These are phyloP conservation scores for Sarcoramphus papa DNA, from an alignment of 2,797 vertebrate genomes.

Conservation along the genomic window DNA sequence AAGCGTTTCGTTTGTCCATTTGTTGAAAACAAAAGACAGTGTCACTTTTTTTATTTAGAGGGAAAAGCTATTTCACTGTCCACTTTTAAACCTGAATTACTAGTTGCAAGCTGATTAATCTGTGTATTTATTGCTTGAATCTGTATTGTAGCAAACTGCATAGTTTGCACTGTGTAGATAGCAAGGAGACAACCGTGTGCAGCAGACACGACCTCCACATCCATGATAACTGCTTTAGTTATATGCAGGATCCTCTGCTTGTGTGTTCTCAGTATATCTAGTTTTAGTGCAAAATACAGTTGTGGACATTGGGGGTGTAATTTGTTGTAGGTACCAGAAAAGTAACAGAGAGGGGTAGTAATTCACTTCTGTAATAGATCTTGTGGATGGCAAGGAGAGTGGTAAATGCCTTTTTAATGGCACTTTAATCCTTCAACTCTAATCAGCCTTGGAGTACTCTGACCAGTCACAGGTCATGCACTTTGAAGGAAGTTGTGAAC, in stretches of 20 bases:
- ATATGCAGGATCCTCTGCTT: neutral
- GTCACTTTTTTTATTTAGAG: neutral
- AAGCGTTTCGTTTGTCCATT: neutral
- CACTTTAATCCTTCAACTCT: neutral
- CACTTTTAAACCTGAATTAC: neutral
- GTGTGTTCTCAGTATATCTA: neutral
- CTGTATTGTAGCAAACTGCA: neutral
- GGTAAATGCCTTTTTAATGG: neutral
- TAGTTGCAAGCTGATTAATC: neutral
- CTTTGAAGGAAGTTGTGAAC: neutral
- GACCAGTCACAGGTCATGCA: neutral
- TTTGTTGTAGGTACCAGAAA: neutral
- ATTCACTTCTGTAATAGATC: neutral
- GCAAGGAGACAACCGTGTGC: neutral
- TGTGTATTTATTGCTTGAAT: neutral
- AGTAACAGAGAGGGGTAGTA: neutral
- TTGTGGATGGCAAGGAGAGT: neutral
- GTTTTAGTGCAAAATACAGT: neutral
- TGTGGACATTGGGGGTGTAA: neutral
- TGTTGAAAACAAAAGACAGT: neutral
- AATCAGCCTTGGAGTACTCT: neutral
- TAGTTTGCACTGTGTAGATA: neutral
- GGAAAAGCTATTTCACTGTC: neutral
- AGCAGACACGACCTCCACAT: neutral
- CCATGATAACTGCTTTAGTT: neutral